Evolutionary conservation across 2,113 vertebrate species (phyloP).

Genomic region (Clarias magur): DNA sequence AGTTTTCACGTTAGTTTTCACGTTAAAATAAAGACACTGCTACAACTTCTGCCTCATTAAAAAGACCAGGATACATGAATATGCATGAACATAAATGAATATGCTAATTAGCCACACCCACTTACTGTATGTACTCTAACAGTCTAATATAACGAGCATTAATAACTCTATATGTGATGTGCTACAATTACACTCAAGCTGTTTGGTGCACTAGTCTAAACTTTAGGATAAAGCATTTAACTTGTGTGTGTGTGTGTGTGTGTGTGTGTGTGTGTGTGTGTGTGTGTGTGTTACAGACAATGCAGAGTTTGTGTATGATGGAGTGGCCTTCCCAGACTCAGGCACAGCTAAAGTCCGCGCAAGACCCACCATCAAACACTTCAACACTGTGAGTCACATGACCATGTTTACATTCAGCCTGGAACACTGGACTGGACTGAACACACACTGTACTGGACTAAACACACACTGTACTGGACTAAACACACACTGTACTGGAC

Average conservation of each 20-base stretch:
- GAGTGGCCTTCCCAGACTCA: constrained; percentile 66
- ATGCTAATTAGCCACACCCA: not conserved
- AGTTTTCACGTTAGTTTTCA: not conserved
- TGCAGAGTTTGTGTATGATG: constrained; percentile 58
- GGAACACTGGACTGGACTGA: not conserved
- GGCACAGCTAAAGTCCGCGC: constrained; percentile 76
- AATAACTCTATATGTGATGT: not conserved
- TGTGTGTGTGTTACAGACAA: constrained; percentile 60
- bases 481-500: too few relatives aligned
- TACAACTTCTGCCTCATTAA: not conserved
- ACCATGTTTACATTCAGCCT: not conserved
- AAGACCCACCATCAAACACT: constrained; percentile 76
- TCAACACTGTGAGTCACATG: constrained; percentile 63
- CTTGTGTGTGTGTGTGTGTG: not conserved
- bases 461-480: not conserved
- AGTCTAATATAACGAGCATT: not conserved
- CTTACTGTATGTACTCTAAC: not conserved
- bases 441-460: not conserved
- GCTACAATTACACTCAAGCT: not conserved
- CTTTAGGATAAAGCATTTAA: not conserved
- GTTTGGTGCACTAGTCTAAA: not conserved
- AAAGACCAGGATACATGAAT: not conserved
- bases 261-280: constrained; percentile 12
- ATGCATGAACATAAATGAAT: not conserved
- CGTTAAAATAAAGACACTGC: not conserved